Percentiles rank a stretch among this genome's conserved stretches.
These are phyloP conservation scores for Lacerta agilis DNA, from an alignment of 2,797 vertebrate species.

Conservation along the genomic window DNA sequence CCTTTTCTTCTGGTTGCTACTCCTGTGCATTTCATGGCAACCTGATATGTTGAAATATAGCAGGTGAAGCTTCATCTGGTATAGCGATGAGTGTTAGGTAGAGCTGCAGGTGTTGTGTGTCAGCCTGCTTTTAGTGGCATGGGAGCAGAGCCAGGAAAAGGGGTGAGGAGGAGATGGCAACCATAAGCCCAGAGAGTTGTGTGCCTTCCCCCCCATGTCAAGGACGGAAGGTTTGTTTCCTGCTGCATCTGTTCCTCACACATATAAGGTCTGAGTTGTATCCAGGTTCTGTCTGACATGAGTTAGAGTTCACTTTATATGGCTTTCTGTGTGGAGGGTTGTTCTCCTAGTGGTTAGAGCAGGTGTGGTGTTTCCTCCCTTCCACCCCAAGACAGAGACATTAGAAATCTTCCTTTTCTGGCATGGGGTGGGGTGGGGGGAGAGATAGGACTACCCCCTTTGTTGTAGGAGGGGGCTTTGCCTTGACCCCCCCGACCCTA, in stretches of 20 bases:
- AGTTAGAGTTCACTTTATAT: not conserved
- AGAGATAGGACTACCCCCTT: constrained; percentile 34
- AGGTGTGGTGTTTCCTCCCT: constrained; percentile 39
- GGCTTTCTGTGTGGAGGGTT: not conserved
- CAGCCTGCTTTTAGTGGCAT: not conserved
- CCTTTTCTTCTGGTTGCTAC: not conserved
- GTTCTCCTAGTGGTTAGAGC: constrained; percentile 11
- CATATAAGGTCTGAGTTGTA: not conserved
- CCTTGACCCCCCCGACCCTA: constrained; percentile 76
- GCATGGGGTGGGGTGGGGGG: constrained; percentile 48
- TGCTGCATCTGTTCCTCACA: not conserved
- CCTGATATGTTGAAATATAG: not conserved
- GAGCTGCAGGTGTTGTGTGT: not conserved
- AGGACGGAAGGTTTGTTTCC: not conserved
- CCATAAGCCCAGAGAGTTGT: not conserved
- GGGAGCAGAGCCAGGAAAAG: too few species aligned
- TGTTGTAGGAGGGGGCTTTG: constrained; percentile 50
- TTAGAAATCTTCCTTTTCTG: constrained; percentile 1
- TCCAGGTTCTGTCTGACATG: not conserved
- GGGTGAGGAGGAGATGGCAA: not conserved
- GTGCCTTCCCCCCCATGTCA: not conserved
- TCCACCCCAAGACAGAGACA: constrained; percentile 15
- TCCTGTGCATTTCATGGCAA: not conserved
- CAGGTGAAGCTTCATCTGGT: not conserved
- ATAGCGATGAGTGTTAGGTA: not conserved